Percentiles rank a stretch among this genome's conserved stretches.
Conservation (phyloP, 2,888 invertebrate species). For the Polymixis flavicincta region DNA sequence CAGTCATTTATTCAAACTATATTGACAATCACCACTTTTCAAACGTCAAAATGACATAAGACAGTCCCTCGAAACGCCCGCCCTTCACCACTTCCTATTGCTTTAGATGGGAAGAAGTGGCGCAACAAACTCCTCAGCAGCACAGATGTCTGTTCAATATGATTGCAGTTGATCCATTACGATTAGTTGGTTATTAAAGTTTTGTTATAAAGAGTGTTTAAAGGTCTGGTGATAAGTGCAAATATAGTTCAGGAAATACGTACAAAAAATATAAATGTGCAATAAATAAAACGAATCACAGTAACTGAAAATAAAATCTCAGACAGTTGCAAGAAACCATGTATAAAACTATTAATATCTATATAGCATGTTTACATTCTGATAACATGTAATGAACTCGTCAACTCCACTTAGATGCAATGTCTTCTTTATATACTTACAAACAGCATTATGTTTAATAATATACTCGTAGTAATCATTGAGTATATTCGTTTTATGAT, state of each 20-base stretch:
- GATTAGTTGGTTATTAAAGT: background rate
- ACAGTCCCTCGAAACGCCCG: background rate
- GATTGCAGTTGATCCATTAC: background rate
- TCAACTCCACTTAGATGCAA: constrained; percentile 53
- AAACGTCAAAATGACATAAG: background rate
- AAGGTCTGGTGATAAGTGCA: background rate
- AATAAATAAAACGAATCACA: constrained; percentile 17
- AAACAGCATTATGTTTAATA: constrained; percentile 38
- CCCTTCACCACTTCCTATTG: background rate
- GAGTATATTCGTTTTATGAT: constrained; percentile 3
- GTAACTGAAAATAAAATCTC: constrained; percentile 19
- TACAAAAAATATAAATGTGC: background rate
- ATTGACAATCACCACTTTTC: background rate
- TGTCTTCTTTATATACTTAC: constrained; percentile 44
- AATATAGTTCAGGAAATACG: background rate
- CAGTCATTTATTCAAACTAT: background rate
- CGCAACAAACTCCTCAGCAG: too few relatives aligned
- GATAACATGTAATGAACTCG: constrained; percentile 68
- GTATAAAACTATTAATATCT: constrained; percentile 58
- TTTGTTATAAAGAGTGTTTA: background rate
- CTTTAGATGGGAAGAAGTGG: background rate
- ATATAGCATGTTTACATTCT: constrained; percentile 65
- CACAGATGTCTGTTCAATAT: background rate
- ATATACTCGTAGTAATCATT: constrained; percentile 30
- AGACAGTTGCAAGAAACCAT: constrained; percentile 36